Evolutionary conservation across 92 coral and sea anemone genomes (phyloP), one percentile per base, ranked within the genome.

Genomic region (Scolanthus callimorphus): DNA sequence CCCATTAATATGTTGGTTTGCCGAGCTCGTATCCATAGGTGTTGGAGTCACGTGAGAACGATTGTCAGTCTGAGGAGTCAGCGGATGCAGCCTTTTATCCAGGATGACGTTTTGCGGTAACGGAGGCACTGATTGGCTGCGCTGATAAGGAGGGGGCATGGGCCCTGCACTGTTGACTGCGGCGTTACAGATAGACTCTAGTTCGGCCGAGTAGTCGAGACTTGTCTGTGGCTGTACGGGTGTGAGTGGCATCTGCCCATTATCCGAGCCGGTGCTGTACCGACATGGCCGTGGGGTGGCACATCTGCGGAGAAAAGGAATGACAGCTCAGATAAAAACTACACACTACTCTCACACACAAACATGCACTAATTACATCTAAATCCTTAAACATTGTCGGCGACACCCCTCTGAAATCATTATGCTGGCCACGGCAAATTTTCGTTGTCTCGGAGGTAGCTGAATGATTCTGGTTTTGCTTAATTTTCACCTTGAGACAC

Each of bases 61-160:
- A 23, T 83, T 74, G 30, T 82, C 83, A 19, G 88, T 81, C 76
- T 94, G 99, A 2, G 99, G 99, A 9, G 99, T 94, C 78, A 94
- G 85, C 21, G 99, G 99, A 59, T 94, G 99, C 44, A 89, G 73
- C 27, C 89, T 67, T 43, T 89, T 80, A 62, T 80, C 91, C 51
- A 77, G 57, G 47, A 77, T 72, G 44, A 77, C 68, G 66, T 89
- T 90, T 39, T 89, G 97, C 39, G 90, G 96, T 67, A 94, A 57
- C 19, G 99, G 99, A 52, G 99, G 99, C 13, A 94, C 99, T 9
- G 99, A 94, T 55, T 94, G 99, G 44, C 96, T 80, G 17, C 99
- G 89, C 66, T 94, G 96, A 45, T 60, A 76, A 2, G 86, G 76
- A 0, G 90, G 91, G 6, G 96, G 81, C 75, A 85, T 77, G 23